Base-by-base conservation (phyloP, 2,797 vertebrate genomes). In the Gadopsis marmoratus region DNA sequence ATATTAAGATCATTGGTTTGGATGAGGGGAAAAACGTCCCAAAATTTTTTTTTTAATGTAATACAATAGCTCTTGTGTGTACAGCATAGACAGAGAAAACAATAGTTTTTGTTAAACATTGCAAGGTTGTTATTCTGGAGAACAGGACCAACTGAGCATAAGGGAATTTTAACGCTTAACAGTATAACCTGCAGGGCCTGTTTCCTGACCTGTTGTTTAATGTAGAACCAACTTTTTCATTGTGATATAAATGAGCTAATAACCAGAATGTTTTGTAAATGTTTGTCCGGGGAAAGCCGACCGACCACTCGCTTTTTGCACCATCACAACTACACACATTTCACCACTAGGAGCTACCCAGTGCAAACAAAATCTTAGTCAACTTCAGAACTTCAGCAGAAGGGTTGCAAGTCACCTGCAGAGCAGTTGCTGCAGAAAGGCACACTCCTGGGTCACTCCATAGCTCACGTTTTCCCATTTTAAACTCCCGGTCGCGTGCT, bases 401-500 rank as follows among this genome's bases (percentile, higher is more conserved):
- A 35, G 31, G 11, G 47, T 17, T 29, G 13, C 21, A 45, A 7
- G 37, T 81, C 43, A 5, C 26, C 21, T 29, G 14, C 33, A n/a
- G 48, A 31, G 55, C 29, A 12, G 39, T 12, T 33, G 19, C 16
- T 37, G 23, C 51, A 43, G 13, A 37, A 68, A 51, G 47, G 2
- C 13, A 13, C 33, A 37, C 59, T 53, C n/a, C 59, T 76, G 26
- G 26, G 26, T 73, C 23, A 35, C 4, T 71, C 16, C 19, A 8
- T 3, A 1, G 10, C n/a, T 78, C 43, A 54, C 5, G 16, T 78
- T 69, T 66, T 78, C 3, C 7, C 10, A 29, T 56, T 56, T 78
- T 59, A 54, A 16, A 51, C 17, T 11, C 7, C 5, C 31, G 14
- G 56, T 76, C 83, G 53, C 62, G 79, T 65, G 72, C 26, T 79